A percentile compares a stretch with the other conserved stretches of the same genome.
These are phyloP conservation scores for Lasioglossum villosulum DNA, from an alignment of 2,888 invertebrate species.

Conservation along the genomic window DNA sequence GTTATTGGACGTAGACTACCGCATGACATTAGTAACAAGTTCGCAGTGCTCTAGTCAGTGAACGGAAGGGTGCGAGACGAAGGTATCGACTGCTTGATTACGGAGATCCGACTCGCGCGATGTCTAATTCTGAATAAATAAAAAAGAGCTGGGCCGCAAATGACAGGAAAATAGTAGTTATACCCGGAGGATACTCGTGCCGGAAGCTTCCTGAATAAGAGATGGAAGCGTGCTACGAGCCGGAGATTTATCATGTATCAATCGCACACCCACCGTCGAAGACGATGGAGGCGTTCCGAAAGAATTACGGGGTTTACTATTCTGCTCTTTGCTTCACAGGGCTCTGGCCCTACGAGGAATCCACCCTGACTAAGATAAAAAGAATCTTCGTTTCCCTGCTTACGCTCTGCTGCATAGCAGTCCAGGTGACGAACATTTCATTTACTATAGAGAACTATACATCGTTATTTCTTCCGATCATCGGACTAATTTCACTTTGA, in stretches of 20 bases:
- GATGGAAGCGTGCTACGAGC: not conserved
- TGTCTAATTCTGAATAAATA: too few relatives aligned
- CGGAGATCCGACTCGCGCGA: too few relatives aligned
- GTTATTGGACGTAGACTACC: too few relatives aligned
- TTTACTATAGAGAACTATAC: not conserved
- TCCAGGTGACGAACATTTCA: not conserved
- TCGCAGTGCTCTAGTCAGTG: too few relatives aligned
- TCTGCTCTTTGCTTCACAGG: not conserved
- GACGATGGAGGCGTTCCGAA: not conserved
- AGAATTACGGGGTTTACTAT: not conserved
- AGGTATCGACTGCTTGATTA: too few relatives aligned
- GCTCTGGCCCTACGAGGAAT: not conserved
- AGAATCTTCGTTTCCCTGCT: not conserved
- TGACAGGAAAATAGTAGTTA: too few relatives aligned
- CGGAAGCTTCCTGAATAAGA: not conserved
- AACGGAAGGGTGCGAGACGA: too few relatives aligned
- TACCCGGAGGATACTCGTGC: accelerated
- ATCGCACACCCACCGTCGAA: not conserved
- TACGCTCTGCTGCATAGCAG: not conserved
- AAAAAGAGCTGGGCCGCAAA: too few relatives aligned
- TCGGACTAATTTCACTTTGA: too few relatives aligned
- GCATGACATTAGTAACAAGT: too few relatives aligned
- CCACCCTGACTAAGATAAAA: not conserved
- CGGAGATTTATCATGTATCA: too few relatives aligned
- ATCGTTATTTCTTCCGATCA: too few relatives aligned